Base-by-base conservation (phyloP, 2,113 vertebrate genomes). In the Syrrhaptes paradoxus region DNA sequence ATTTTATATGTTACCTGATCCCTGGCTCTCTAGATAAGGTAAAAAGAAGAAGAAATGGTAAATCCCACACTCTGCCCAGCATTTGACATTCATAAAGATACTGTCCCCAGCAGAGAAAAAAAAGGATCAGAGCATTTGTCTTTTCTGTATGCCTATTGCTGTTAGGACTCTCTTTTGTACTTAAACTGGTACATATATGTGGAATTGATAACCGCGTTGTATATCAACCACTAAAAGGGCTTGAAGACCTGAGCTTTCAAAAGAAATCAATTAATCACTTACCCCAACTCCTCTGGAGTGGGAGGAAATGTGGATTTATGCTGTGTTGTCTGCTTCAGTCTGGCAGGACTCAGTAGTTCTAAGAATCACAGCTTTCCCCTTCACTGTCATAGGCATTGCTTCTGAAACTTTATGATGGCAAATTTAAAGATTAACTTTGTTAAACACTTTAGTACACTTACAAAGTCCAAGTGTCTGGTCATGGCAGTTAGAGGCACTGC, bases 401-500 rank as follows among this genome's bases (percentile, higher is more conserved):
- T 87, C 32, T 46, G 41, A 70, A 90, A 67, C 7, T 58, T 78
- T 32, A 29, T 28, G 14, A 32, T 34, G 36, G 31, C 22, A 89
- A 78, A 54, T 83, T 54, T 66, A 79, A 74, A 71, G 19, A 52
- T 57, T 77, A 55, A 66, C 25, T 25, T 52, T 95, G 59, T 7
- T 86, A 28, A 80, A 52, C 3, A 41, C 80, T 83, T 77, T 18
- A 45, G 15, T 43, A 25, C 20, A 28, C 2, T 54, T n/a, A 29
- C 34, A 34, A 26, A 46, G 6, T 11, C 51, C 1, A 0, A 79
- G 26, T 28, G 13, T 10, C 28, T 3, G 4, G 18, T 65, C 32
- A 54, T 0, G 1, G 15, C 28, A 3, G 0, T 48, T 72, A 34
- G 24, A 73, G 45, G 18, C 51, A 8, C 7, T 45, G 36, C 41